Conservation (phyloP, 2,888 invertebrate genomes). For the Drosophila macrospina region DNA sequence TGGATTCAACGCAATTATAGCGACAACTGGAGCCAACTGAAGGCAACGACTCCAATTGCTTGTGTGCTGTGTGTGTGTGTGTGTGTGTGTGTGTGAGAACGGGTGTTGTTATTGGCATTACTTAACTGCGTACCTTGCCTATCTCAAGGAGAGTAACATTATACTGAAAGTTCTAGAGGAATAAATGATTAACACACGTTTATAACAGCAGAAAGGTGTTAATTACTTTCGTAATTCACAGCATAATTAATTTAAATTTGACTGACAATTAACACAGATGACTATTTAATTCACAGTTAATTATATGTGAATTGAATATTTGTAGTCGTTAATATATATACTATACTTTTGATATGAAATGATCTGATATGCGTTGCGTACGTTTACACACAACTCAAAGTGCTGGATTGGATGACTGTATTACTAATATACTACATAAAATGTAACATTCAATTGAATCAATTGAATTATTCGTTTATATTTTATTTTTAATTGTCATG, state of each 20-base stretch:
- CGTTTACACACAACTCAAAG: no score
- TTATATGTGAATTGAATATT: no score
- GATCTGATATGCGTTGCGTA: no score
- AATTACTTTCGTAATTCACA: slow-evolving; percentile 3
- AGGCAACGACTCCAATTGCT: slow-evolving; percentile 4
- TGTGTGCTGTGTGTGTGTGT: slow-evolving; percentile 2
- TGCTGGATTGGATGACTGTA: no score
- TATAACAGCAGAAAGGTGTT: neutral
- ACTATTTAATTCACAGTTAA: neutral
- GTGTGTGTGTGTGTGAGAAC: slow-evolving; percentile 6
- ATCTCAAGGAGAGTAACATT: slow-evolving; percentile 5
- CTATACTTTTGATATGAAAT: no score
- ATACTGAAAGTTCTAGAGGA: neutral
- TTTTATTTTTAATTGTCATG: no score
- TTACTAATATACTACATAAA: no score
- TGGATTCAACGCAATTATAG: slow-evolving; percentile 44
- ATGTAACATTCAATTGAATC: no score
- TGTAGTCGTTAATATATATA: no score
- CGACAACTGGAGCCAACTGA: slow-evolving; percentile 48
- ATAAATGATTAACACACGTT: slow-evolving; percentile 1
- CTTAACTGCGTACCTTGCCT: slow-evolving; percentile 31
- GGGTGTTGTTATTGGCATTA: slow-evolving; percentile 31
- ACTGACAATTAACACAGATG: slow-evolving; percentile 8
- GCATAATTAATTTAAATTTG: slow-evolving; percentile 12
- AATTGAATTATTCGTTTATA: no score